Evolutionary conservation across 2,888 invertebrate genomes (phyloP).

Genomic region (Meandrusa payeni): DNA sequence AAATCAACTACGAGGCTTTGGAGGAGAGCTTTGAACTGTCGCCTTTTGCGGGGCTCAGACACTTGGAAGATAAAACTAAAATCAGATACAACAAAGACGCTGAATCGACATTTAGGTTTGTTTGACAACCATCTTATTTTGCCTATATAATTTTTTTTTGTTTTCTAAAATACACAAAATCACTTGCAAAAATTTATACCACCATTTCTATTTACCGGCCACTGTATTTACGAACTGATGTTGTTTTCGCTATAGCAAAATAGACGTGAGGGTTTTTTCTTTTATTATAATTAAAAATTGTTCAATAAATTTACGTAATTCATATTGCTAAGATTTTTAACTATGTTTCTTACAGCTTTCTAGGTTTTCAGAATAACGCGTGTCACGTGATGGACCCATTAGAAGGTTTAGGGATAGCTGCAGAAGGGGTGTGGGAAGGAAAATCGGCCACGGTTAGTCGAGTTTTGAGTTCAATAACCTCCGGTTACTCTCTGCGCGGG

Average conservation of each 20-base stretch:
- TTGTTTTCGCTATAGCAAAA: too few relatives aligned
- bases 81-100: conserved; percentile 21
- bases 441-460: conserved; percentile 6
- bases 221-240: too few relatives aligned
- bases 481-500: too few relatives aligned
- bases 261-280: too few relatives aligned
- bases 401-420: not conserved
- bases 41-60: conserved; percentile 76
- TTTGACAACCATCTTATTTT: too few relatives aligned
- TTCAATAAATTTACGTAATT: too few relatives aligned
- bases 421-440: not conserved
- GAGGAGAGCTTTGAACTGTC: conserved; percentile 82
- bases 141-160: not conserved
- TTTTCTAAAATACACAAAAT: too few relatives aligned
- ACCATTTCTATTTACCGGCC: too few relatives aligned
- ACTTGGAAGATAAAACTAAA: conserved; percentile 31
- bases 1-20: conserved; percentile 79
- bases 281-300: too few relatives aligned
- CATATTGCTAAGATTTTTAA: not conserved
- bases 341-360: too few relatives aligned
- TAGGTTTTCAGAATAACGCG: conserved; percentile 12
- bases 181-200: too few relatives aligned
- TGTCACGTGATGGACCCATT: not conserved
- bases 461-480: too few relatives aligned
- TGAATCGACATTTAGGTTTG: conserved; percentile 32